Percentiles rank a stretch among this genome's conserved stretches.
These are phyloP conservation scores for Odontomyia ornata DNA, from an alignment of 2,888 invertebrate genomes.

Conservation along the genomic window DNA sequence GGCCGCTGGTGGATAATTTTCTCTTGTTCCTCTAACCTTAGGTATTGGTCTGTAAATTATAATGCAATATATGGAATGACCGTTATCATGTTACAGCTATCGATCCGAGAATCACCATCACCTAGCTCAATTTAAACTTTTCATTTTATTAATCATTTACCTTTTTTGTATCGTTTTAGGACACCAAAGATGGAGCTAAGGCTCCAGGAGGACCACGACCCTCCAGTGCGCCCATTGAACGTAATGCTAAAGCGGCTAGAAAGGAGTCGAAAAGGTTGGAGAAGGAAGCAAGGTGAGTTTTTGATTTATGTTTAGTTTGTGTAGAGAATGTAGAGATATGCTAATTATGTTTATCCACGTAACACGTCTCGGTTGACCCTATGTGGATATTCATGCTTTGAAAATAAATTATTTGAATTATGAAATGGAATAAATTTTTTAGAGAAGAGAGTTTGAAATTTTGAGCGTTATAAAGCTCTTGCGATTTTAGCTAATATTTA, in stretches of 20 bases:
- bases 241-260: constrained; percentile 62
- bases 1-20: not conserved
- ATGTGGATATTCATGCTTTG: no score
- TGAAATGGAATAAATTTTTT: no score
- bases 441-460: no score
- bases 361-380: no score
- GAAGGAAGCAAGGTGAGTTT: constrained; percentile 61
- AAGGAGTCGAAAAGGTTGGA: constrained; percentile 63
- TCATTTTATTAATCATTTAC: not conserved
- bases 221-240: constrained; percentile 63
- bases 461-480: no score
- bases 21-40: not conserved
- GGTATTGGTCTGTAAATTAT: not conserved
- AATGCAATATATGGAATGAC: constrained; percentile 7
- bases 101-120: not conserved
- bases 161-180: constrained; percentile 57
- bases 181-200: constrained; percentile 56
- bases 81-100: constrained; percentile 22
- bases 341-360: no score
- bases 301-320: not conserved
- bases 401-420: no score
- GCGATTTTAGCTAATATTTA: no score
- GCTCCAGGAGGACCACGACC: constrained; percentile 57
- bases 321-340: not conserved
- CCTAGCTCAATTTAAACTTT: not conserved